Percentiles rank a stretch among this genome's conserved stretches.
Evolutionary conservation across 2,113 vertebrate genomes (phyloP).

Genomic region (Paradoxurus hermaphroditus): DNA sequence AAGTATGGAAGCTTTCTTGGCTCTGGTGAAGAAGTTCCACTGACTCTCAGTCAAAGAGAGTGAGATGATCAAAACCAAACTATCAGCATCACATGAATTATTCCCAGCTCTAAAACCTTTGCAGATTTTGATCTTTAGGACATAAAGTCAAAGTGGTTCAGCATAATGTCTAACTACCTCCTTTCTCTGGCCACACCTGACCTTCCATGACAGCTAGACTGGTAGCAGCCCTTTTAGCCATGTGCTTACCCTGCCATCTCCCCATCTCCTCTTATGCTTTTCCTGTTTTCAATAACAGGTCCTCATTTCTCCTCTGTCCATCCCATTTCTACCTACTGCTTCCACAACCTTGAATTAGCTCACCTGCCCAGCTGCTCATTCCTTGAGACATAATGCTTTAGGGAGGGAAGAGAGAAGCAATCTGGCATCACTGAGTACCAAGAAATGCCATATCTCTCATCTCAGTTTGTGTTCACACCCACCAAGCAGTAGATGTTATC

Average conservation of each 20-base stretch:
- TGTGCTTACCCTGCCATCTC: not conserved
- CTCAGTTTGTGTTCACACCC: not conserved
- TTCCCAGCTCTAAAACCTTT: not conserved
- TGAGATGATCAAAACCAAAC: not conserved
- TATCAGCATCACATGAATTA: not conserved
- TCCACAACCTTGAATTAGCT: not conserved
- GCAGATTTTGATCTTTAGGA: not conserved
- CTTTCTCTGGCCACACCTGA: not conserved
- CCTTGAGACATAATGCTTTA: not conserved
- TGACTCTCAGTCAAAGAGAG: not conserved
- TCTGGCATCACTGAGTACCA: not conserved
- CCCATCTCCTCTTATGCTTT: not conserved
- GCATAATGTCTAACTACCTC: not conserved
- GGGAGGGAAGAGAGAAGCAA: not conserved
- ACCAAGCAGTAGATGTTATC: not conserved
- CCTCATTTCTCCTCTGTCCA: not conserved
- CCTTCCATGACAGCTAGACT: not conserved
- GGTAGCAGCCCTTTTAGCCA: not conserved
- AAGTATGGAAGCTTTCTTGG: not conserved
- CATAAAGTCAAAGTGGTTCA: not conserved
- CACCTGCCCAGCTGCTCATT: not conserved
- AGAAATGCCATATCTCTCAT: not conserved
- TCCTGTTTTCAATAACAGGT: not conserved
- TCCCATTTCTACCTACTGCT: not conserved
- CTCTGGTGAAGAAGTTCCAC: not conserved